phyloP scores from a whole-genome alignment of 2,113 vertebrate genomes.

The Nyctibius bracteatus region DNA sequence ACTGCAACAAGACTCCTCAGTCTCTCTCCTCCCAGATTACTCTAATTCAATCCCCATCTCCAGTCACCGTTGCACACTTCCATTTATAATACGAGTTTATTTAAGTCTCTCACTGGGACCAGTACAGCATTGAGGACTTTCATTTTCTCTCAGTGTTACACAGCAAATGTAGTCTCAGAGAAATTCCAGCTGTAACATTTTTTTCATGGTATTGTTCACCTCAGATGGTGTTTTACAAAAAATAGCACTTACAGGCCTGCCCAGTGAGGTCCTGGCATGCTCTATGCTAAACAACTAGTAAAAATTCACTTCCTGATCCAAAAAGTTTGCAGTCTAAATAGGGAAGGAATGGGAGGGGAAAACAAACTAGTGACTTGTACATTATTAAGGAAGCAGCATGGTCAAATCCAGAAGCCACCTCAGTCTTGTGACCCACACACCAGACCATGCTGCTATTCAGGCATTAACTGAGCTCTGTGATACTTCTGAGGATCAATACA shows the following conservation, averaged over 20 bases:
- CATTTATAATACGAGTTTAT: background rate
- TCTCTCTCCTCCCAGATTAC: background rate
- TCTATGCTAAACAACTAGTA: background rate
- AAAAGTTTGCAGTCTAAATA: background rate
- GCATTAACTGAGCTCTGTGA: background rate
- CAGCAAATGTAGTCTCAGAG: background rate
- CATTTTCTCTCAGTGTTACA: background rate
- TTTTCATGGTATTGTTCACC: background rate
- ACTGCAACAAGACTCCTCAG: background rate
- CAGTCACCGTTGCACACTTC: background rate
- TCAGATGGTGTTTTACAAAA: background rate
- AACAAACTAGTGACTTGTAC: background rate
- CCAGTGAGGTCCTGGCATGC: background rate
- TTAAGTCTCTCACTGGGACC: background rate
- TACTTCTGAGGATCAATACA: background rate
- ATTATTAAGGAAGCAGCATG: background rate
- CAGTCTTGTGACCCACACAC: accelerated
- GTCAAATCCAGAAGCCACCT: background rate
- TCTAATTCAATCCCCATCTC: background rate
- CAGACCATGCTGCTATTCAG: background rate
- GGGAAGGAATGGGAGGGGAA: background rate
- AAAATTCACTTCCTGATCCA: background rate
- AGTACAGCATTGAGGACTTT: background rate
- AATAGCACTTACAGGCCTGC: background rate
- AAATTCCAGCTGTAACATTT: background rate